Conservation (phyloP, 2,888 invertebrate genomes). For the Amphipoea oculea region DNA sequence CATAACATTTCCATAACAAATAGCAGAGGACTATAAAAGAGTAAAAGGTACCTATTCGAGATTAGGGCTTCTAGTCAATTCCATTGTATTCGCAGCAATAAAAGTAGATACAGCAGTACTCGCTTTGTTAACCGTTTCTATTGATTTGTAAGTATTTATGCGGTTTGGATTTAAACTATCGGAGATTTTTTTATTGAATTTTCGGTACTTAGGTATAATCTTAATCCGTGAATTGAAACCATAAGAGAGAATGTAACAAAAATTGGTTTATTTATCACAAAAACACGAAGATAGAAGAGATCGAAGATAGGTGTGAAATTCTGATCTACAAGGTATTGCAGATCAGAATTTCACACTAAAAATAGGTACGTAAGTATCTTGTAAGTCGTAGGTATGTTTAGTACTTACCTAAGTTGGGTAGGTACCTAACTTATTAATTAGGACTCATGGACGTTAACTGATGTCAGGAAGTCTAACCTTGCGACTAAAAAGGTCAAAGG, state of each 20-base stretch:
- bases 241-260: background rate
- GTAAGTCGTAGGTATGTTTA: background rate
- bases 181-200: background rate
- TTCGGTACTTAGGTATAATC: background rate
- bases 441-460: background rate
- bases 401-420: background rate
- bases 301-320: background rate
- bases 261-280: background rate
- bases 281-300: background rate
- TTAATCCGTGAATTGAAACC: background rate
- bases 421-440: background rate
- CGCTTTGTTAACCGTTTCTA: background rate
- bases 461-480: background rate
- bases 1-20: slow-evolving; percentile 42
- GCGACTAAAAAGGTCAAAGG: background rate
- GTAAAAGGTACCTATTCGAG: background rate
- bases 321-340: background rate
- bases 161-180: background rate
- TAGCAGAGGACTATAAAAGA: slow-evolving; percentile 20
- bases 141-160: background rate
- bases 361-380: background rate
- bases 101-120: slow-evolving; percentile 1
- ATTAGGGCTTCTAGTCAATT: slow-evolving; percentile 16
- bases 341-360: background rate
- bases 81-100: slow-evolving; percentile 16